Evolutionary conservation across 2,113 vertebrate genomes (phyloP), one percentile per base, ranked within the genome.

Genomic region (Toxostoma redivivum): DNA sequence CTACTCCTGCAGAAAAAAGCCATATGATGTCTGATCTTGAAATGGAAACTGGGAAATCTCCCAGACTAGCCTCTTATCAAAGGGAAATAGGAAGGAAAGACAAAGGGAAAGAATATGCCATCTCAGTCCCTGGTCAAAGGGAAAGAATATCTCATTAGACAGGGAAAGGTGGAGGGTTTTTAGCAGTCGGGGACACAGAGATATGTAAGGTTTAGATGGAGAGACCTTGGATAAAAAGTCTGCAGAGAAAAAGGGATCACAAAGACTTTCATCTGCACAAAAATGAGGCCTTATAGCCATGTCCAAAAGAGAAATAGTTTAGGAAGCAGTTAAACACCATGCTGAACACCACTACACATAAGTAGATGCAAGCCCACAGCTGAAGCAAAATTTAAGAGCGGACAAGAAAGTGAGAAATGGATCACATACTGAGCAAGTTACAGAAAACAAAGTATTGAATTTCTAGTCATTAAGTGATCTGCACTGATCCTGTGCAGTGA

Each of bases 21-120:
- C 0, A 0, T 47, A 35, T 0, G 0, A 66, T 12, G 7, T 71
- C 48, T 71, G 44, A 90, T 74, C 25, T 58, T 76, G 37, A 40
- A 80, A 76, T 1, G 1, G 50, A 74, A 61, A 80, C 23, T 18
- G 21, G 11, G 27, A 76, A 33, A 61, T 71, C 15, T 78, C 30
- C 22, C 33, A 64, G 73, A 54, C 25, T 70, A 58, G 27, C 9
- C 17, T 42, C 14, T 56, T 17, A 40, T 33, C 24, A 54, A 51
- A 89, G 31, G 18, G 19, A 81, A 81, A 77, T 24, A 44, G 37
- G 53, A 62, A 58, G 45, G 54, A 61, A 73, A 10, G 33, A 51
- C 16, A 83, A 67, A 74, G 7, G 12, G 30, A 71, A 47, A 66
- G 54, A 40, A 27, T 19, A 64, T 42, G 20, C 21, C 38, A 28